phyloP scores from a whole-genome alignment of 1,140 invertebrate genomes.

The Cherax destructor region DNA sequence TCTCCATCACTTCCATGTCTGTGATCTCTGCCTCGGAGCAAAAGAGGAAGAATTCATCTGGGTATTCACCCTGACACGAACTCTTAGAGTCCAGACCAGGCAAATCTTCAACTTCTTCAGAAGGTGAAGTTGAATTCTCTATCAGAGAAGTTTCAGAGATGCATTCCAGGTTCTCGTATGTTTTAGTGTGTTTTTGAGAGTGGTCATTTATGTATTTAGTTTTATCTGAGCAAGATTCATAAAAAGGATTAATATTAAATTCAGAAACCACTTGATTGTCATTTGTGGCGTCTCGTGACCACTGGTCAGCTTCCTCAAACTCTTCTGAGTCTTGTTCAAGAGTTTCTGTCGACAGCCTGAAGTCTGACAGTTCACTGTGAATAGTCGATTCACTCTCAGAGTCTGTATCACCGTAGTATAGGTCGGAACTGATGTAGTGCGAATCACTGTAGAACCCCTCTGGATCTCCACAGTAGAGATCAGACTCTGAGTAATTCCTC shows the following conservation, averaged over 20 bases:
- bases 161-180: neutral
- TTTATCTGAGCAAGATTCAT: neutral
- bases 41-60: constrained; percentile 59
- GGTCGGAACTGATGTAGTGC: neutral
- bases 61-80: constrained; percentile 13
- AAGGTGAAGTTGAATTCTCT: neutral
- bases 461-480: constrained; percentile 22
- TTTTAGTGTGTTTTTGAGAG: neutral
- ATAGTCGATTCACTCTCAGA: constrained; percentile 23
- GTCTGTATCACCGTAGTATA: constrained; percentile 56
- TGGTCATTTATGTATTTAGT: neutral
- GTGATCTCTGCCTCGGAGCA: constrained; percentile 60
- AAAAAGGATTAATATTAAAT: neutral
- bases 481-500: constrained; percentile 51
- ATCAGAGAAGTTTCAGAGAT: neutral
- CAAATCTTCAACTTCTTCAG: neutral
- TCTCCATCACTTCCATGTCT: constrained; percentile 57
- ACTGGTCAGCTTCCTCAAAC: neutral
- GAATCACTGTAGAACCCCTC: neutral
- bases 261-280: neutral
- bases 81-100: neutral
- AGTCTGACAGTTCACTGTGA: constrained; percentile 17
- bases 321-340: constrained; percentile 28
- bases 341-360: constrained; percentile 21
- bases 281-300: neutral